Evolutionary conservation across 2,888 invertebrate genomes (phyloP).

Genomic region (Megalurothrips usitatus): DNA sequence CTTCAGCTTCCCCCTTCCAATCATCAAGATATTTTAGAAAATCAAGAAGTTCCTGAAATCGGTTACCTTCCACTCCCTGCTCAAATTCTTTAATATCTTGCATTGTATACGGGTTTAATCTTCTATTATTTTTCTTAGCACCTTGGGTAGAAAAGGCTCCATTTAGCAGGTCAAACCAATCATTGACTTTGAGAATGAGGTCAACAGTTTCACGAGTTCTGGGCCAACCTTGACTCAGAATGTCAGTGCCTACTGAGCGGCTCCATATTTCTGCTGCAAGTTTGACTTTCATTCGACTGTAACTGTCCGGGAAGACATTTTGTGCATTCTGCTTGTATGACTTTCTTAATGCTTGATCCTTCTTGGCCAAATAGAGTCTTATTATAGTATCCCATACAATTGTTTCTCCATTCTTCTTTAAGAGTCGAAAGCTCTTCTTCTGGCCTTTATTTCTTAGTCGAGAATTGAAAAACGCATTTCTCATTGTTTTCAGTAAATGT

Average conservation of each 20-base stretch:
- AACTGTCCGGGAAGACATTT: background rate
- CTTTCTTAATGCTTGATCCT: background rate
- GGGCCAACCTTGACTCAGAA: background rate
- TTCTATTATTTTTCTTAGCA: background rate
- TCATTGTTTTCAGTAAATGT: background rate
- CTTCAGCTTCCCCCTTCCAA: background rate
- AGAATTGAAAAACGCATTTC: background rate
- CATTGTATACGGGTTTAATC: background rate
- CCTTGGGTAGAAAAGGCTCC: background rate
- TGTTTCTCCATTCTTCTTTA: background rate
- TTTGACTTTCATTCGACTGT: background rate
- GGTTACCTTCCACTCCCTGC: background rate
- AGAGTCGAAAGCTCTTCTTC: background rate
- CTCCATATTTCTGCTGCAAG: background rate
- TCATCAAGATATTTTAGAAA: background rate
- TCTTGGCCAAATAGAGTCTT: background rate
- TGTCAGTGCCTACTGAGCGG: background rate
- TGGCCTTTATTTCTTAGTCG: background rate
- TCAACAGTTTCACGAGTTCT: background rate
- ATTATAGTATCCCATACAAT: background rate
- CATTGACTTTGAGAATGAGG: background rate
- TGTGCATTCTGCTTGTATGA: background rate
- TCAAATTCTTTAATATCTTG: background rate
- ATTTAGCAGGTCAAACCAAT: background rate
- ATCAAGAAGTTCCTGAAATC: background rate